phyloP scores from a whole-genome alignment of 2,888 invertebrate species.

The Embidobia sp. region DNA sequence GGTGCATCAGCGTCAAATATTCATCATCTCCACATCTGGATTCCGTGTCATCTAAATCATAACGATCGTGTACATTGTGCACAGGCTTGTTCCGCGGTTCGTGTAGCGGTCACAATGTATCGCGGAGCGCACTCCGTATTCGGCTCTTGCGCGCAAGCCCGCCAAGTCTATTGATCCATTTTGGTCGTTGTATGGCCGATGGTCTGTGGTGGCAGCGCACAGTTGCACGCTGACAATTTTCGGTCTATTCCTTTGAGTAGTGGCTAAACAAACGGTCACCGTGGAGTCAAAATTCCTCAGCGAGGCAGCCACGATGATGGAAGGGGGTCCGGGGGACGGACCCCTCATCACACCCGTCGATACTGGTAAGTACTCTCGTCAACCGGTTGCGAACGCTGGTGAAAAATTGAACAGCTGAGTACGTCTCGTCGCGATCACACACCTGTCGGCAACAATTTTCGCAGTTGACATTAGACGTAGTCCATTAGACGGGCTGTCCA shows the following conservation, averaged over 20 bases:
- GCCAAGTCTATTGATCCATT: constrained; percentile 76
- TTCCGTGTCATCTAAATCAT: no score
- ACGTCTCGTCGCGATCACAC: neutral
- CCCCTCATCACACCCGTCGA: constrained; percentile 79
- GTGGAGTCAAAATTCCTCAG: constrained; percentile 63
- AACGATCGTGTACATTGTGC: no score
- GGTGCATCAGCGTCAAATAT: no score
- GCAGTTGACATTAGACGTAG: neutral
- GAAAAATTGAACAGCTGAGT: constrained; percentile 53
- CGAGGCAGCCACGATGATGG: constrained; percentile 76
- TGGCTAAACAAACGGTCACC: constrained; percentile 39
- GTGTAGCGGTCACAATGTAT: constrained; percentile 34
- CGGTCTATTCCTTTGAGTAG: constrained; percentile 61
- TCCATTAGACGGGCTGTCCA: no score
- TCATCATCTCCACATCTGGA: no score
- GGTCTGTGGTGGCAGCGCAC: constrained; percentile 64
- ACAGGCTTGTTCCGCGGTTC: no score
- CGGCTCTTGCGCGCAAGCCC: constrained; percentile 73
- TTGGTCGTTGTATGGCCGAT: constrained; percentile 64
- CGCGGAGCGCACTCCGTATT: constrained; percentile 29
- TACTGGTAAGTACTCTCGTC: constrained; percentile 74
- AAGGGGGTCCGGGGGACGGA: constrained; percentile 77
- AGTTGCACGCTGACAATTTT: constrained; percentile 74
- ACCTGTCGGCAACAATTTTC: neutral
- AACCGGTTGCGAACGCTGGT: constrained; percentile 34